A percentile compares a stretch with the other conserved stretches of the same genome.
Evolutionary conservation across 2,797 vertebrate genomes (phyloP).

Genomic region (Meriones psammophilus): DNA sequence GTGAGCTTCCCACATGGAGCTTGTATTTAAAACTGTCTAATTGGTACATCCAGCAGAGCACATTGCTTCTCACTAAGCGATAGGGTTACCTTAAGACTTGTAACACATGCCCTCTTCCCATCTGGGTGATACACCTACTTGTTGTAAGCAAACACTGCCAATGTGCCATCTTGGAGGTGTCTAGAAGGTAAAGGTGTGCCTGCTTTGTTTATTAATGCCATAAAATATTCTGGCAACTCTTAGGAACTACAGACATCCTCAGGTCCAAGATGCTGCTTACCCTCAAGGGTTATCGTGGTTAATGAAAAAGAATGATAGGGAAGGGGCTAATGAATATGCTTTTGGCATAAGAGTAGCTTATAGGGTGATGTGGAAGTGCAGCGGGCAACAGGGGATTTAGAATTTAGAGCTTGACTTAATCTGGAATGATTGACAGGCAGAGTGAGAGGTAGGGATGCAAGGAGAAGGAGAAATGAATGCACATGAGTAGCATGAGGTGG

Average conservation of each 20-base stretch:
- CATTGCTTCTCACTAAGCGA: constrained; percentile 60
- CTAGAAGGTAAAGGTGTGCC: background rate
- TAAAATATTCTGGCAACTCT: background rate
- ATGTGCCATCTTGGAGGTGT: background rate
- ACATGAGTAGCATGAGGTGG: background rate
- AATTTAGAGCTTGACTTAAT: background rate
- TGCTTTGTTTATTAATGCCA: background rate
- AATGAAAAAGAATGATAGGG: background rate
- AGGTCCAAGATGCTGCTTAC: background rate
- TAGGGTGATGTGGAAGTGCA: accelerated
- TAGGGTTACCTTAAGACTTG: constrained; percentile 14
- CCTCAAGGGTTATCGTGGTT: background rate
- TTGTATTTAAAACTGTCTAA: constrained; percentile 69
- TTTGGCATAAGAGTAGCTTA: background rate
- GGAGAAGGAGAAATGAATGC: background rate
- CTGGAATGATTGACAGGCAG: background rate
- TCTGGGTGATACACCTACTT: background rate
- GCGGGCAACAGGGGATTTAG: background rate
- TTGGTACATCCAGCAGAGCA: constrained; percentile 62
- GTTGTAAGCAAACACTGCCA: background rate
- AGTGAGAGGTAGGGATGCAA: background rate
- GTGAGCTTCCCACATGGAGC: constrained; percentile 56
- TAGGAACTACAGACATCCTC: background rate
- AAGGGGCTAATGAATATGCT: background rate
- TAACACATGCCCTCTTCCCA: background rate